Evolutionary conservation across 1,140 invertebrate genomes (phyloP), one percentile per base, ranked within the genome.

Genomic region (Caerostris darwini): DNA sequence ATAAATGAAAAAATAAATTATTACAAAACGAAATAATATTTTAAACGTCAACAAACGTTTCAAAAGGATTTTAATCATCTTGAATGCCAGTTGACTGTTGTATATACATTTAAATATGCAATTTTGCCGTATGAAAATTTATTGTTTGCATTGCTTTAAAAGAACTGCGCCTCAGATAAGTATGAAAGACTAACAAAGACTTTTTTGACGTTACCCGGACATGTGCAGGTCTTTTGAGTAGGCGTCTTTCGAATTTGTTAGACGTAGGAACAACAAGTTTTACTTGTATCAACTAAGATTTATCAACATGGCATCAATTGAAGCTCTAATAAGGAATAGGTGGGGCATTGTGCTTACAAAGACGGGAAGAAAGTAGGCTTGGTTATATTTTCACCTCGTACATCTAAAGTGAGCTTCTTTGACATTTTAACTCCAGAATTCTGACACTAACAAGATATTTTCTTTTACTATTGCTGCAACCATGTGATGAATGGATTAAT

Each of bases 281-380:
- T 83, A 54, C 56, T 58, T 57, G 71, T 56, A 83, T 58, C 54
- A 17, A 57, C 82, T 57, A 58, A 83, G 82, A 58, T 83, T 83
- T 83, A 83, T 83, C 82, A 83, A 83, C 82, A 83, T 19, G 56
- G 53, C 82, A 83, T 83, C 82, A 83, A 56, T 83, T 58, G 53
- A 56, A 57, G 56, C 53, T 83, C 54, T 57, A 58, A 83, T 83
- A 83, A 58, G 53, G 53, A 83, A 57, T 57, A 83, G 82, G 82
- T 83, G 82, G 82, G 82, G 82, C 82, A 83, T 83, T 56, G 56
- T 83, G 82, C 54, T 83, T 58, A 10, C 82, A 53, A 77, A 19
- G 71, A 12, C 34, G 8, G 14, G 53, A 77, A 77, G 53, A 77
- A 83, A 57, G 56, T 77, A 83, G 82, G 82, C 82, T 83, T 83